Conservation (phyloP, 2,797 vertebrate species). For the Lycodopsis pacificus region DNA sequence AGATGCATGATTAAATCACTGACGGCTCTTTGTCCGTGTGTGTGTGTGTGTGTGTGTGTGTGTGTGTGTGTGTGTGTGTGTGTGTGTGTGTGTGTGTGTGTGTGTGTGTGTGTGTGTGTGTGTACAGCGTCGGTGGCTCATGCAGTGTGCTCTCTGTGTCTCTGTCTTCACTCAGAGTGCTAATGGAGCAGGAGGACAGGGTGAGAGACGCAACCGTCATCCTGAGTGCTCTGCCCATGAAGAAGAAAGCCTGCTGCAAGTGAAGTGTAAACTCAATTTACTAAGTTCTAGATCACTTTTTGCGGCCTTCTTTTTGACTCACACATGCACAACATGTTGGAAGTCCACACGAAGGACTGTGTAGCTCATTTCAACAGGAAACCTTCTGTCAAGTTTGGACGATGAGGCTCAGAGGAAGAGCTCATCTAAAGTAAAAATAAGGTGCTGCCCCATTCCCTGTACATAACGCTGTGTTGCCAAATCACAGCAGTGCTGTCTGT, state of each 20-base stretch:
- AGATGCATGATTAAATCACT: neutral
- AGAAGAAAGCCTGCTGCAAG: slow-evolving; percentile 91
- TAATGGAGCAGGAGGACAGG: slow-evolving; percentile 90
- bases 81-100: too few relatives aligned
- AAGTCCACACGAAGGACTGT: neutral
- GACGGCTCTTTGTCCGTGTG: neutral
- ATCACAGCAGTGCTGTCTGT: slow-evolving; percentile 32
- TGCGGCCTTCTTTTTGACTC: slow-evolving; percentile 9
- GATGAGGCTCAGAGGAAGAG: neutral
- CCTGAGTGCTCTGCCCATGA: slow-evolving; percentile 78
- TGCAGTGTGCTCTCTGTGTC: neutral
- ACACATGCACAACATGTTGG: neutral
- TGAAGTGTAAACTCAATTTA: slow-evolving; percentile 51
- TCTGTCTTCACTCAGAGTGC: slow-evolving; percentile 67
- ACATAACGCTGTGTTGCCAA: slow-evolving; percentile 49
- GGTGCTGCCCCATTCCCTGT: slow-evolving; percentile 34
- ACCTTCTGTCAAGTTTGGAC: neutral
- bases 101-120: too few relatives aligned
- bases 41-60: too few relatives aligned
- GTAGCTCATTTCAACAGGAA: neutral
- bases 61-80: neutral
- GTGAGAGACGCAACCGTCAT: slow-evolving; percentile 85
- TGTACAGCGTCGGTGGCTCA: neutral
- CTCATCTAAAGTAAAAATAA: neutral
- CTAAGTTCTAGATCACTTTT: neutral